These are phyloP conservation scores for Drosophila cracens DNA, from an alignment of 2,888 invertebrate species.

Conservation along the genomic window DNA sequence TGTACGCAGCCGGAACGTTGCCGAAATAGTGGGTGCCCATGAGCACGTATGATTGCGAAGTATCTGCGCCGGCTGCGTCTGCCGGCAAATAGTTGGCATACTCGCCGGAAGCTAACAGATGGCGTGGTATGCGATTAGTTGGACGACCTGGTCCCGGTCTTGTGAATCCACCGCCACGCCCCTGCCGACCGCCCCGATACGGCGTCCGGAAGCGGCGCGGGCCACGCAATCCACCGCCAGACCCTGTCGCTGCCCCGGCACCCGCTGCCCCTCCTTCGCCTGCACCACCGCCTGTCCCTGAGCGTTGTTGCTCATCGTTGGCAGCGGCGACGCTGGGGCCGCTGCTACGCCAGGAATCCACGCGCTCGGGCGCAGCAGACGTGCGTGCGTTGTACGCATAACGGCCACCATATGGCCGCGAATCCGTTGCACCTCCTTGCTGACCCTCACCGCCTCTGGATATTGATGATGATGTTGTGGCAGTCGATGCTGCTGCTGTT, in stretches of 20 bases:
- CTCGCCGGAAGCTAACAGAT: slow-evolving; percentile 83
- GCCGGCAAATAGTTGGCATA: slow-evolving; percentile 81
- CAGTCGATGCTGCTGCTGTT: slow-evolving; percentile 30
- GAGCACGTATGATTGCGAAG: slow-evolving; percentile 82
- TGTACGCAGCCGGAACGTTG: slow-evolving; percentile 83
- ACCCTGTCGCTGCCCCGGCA: slow-evolving; percentile 60
- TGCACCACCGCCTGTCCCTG: slow-evolving; percentile 15
- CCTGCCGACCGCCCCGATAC: slow-evolving; percentile 83
- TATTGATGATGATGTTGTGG: slow-evolving; percentile 31
- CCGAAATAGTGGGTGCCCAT: slow-evolving; percentile 85
- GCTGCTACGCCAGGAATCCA: slow-evolving; percentile 84
- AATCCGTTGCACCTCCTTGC: slow-evolving; percentile 65
- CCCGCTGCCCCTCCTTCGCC: slow-evolving; percentile 39
- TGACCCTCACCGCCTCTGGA: slow-evolving; percentile 71
- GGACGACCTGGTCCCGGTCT: slow-evolving; percentile 84
- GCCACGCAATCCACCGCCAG: slow-evolving; percentile 66
- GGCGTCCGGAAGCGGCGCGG: slow-evolving; percentile 84
- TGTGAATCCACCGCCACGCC: slow-evolving; percentile 85
- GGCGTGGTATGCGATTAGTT: slow-evolving; percentile 84
- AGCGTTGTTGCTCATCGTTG: slow-evolving; percentile 67
- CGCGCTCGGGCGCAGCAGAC: slow-evolving; percentile 79
- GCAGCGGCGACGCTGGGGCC: slow-evolving; percentile 69
- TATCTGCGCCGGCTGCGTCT: slow-evolving; percentile 82
- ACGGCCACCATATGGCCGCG: slow-evolving; percentile 75
- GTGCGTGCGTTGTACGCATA: slow-evolving; percentile 71